Percentiles rank a stretch among this genome's conserved stretches.
Conservation (phyloP, 1,140 invertebrate genomes). For the Zeugodacus cucurbitae region DNA sequence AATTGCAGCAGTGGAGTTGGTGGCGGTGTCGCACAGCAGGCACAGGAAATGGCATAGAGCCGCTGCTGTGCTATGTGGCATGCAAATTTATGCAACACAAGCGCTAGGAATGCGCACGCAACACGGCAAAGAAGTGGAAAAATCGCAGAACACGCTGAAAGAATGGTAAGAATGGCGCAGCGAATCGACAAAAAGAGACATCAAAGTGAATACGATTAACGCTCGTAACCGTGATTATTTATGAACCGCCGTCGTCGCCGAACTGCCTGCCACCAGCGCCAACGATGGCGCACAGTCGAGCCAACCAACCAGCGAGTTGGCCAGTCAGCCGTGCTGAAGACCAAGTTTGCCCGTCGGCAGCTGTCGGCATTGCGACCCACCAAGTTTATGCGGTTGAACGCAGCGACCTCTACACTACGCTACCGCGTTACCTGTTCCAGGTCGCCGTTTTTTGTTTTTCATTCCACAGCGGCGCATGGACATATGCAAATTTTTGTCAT, state of each 20-base stretch:
- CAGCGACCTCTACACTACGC: neutral
- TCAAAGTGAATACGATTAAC: constrained; percentile 10
- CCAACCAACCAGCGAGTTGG: neutral
- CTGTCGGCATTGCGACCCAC: neutral
- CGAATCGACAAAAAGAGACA: neutral
- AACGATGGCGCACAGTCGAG: neutral
- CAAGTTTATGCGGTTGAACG: neutral
- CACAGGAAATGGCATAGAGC: neutral
- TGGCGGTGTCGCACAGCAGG: neutral
- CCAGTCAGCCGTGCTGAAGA: neutral
- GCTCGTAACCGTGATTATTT: constrained; percentile 12
- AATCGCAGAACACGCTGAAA: neutral
- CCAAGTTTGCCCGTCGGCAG: neutral
- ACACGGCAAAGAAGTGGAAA: neutral
- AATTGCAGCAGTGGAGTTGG: neutral
- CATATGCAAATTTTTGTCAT: constrained; percentile 24
- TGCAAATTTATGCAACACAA: constrained; percentile 3
- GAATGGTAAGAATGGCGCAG: neutral
- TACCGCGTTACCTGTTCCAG: neutral
- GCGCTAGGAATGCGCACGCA: neutral
- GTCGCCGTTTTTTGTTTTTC: neutral
- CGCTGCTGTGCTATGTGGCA: neutral
- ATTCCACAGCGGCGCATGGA: neutral
- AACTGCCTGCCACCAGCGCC: neutral
- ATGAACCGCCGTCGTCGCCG: neutral